Evolutionary conservation across 2,888 invertebrate species (phyloP).

Genomic region (Lasioglossum lativentre): DNA sequence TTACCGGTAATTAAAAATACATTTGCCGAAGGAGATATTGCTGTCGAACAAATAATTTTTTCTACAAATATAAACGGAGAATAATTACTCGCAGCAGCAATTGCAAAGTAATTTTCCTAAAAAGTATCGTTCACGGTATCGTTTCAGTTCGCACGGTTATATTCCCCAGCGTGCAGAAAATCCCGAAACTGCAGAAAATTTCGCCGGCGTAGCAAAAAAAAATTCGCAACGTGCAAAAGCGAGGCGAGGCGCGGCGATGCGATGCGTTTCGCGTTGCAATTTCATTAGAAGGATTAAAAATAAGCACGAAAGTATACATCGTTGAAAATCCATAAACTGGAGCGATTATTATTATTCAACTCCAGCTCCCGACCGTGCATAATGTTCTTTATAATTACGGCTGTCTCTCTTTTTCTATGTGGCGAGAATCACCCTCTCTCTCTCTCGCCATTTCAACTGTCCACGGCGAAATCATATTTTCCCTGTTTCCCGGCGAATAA

Average conservation of each 20-base stretch:
- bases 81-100: background rate
- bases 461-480: constrained; percentile 44
- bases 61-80: background rate
- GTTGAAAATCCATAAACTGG: background rate
- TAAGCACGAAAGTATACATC: background rate
- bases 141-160: background rate
- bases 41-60: background rate
- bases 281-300: constrained; percentile 11
- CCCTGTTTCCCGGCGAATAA: constrained; percentile 36
- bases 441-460: background rate
- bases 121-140: background rate
- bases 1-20: background rate
- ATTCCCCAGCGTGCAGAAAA: background rate
- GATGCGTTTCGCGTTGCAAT: background rate
- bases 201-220: background rate
- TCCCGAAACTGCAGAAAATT: background rate
- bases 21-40: background rate
- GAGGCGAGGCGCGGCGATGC: background rate
- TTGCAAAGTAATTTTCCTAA: background rate
- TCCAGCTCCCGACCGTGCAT: background rate
- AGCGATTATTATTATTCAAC: constrained; percentile 15
- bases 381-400: constrained; percentile 33
- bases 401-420: background rate
- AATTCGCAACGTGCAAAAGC: background rate
- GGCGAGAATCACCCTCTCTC: background rate